A percentile compares a stretch with the other conserved stretches of the same genome.
Evolutionary conservation across 2,113 vertebrate species (phyloP).

Genomic region (Ptyas mucosa): DNA sequence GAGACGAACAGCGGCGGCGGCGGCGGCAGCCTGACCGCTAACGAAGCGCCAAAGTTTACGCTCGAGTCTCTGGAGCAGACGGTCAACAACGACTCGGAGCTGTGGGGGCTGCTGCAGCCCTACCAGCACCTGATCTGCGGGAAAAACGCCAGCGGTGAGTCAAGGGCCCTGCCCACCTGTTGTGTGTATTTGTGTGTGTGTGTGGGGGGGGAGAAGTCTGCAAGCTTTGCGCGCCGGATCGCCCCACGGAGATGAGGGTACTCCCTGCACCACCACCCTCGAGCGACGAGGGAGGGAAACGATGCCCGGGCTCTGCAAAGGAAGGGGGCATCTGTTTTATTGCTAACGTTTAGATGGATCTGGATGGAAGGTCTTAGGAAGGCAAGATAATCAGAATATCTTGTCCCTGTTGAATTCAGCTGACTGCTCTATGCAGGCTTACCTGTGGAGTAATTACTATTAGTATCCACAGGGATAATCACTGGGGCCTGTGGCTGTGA

Average conservation of each 20-base stretch:
- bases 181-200: too few relatives aligned
- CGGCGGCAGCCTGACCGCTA: background rate
- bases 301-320: background rate
- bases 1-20: slow-evolving; percentile 53
- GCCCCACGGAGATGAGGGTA: too few relatives aligned
- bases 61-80: slow-evolving; percentile 88
- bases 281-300: too few relatives aligned
- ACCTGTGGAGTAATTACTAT: background rate
- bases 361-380: background rate
- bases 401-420: background rate
- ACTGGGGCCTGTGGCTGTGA: background rate
- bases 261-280: background rate
- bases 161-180: background rate
- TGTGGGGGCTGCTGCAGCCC: slow-evolving; percentile 87
- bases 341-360: background rate
- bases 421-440: background rate
- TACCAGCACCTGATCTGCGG: slow-evolving; percentile 93
- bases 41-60: slow-evolving; percentile 81
- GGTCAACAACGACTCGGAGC: slow-evolving; percentile 86
- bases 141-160: slow-evolving; percentile 92
- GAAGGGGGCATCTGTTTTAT: background rate
- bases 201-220: background rate
- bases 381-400: background rate
- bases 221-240: background rate
- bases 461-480: too few relatives aligned